Conservation (phyloP, 2,113 vertebrate genomes). For the Lynx canadensis region DNA sequence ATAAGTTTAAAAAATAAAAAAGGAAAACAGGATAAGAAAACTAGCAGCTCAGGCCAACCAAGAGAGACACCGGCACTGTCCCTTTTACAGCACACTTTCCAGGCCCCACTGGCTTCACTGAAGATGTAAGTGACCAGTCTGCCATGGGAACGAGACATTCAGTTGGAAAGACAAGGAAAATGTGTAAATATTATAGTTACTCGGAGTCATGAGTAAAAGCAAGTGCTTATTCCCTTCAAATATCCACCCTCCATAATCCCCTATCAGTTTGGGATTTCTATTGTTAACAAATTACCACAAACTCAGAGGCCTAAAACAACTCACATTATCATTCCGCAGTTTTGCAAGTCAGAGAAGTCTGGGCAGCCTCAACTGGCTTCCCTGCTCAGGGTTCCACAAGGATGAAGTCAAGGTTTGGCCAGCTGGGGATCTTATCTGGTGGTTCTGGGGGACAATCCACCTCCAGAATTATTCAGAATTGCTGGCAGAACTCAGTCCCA, state of each 20-base stretch:
- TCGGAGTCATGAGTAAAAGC: not conserved
- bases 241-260: rapidly evolving
- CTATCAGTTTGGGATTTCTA: rapidly evolving
- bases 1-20: too few species aligned
- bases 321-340: rapidly evolving
- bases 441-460: not conserved
- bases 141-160: not conserved
- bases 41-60: not conserved
- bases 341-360: not conserved
- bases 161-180: not conserved
- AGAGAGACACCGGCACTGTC: rapidly evolving
- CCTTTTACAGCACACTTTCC: rapidly evolving
- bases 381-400: not conserved
- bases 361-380: not conserved
- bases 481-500: not conserved
- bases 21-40: not conserved
- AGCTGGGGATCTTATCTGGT: not conserved
- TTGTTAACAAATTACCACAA: too few species aligned
- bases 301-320: too few species aligned
- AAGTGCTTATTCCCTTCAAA: rapidly evolving
- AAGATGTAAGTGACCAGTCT: not conserved
- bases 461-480: not conserved
- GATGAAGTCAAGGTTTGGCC: not conserved
- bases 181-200: rapidly evolving
- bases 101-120: not conserved